Evolutionary conservation across 1,140 invertebrate genomes (phyloP), one percentile per base, ranked within the genome.

Genomic region (Phymastichus coffea): DNA sequence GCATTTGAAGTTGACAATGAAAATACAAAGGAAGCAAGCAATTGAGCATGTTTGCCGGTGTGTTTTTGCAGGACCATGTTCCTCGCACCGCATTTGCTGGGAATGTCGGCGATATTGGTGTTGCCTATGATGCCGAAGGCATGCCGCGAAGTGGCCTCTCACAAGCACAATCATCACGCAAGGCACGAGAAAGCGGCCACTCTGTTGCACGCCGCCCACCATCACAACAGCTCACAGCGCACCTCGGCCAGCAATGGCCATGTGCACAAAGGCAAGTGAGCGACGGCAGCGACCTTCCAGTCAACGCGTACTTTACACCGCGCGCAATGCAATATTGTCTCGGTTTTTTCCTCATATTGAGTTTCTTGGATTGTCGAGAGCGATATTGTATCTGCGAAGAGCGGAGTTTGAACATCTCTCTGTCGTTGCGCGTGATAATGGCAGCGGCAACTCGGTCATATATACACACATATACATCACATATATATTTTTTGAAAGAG

Each of bases 31-130:
- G 28, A 33, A 33, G 12, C 6, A 33, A 7, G 28, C 12, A 7
- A 33, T 33, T 33, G 12, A 33, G 28, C 28, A 6, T 33, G 28
- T 33, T 33, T 33, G 6, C 12, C 28, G 6, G 0, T 30, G 15
- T 25, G 35, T 63, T 64, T 66, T 71, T 66, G 25, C 69, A 85
- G 83, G 68, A 73, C 80, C 38, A 71, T 83, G 66, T 83, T 82
- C 77, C 83, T 86, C 75, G 79, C 81, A 69, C 77, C 84, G 65
- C 86, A 88, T 71, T 63, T 86, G 48, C 63, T 84, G 56, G 81
- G 81, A 65, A 57, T 85, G 26, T 70, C 73, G 28, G 82, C 81
- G 49, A 79, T 85, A 57, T 65, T 82, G 56, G 53, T 85, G 56
- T 72, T 84, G 68, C 85, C 85, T 22, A 67, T 70, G 38, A 44